phyloP scores from a whole-genome alignment of 2,113 vertebrate species.

The Verasper variegatus region DNA sequence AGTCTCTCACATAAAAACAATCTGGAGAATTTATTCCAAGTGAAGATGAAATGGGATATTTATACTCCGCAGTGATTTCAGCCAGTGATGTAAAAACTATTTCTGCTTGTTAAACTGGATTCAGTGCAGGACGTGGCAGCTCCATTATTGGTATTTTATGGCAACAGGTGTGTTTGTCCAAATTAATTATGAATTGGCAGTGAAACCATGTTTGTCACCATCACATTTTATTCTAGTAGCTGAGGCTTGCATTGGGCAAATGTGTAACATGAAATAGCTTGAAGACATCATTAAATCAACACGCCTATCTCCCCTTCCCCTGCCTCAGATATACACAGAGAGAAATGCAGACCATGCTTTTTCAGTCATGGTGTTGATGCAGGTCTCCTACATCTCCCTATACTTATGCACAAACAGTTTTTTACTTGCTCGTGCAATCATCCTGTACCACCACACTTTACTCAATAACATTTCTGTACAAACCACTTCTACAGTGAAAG shows the following conservation, averaged over 20 bases:
- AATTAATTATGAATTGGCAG: constrained; percentile 43
- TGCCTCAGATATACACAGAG: not conserved
- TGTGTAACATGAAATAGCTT: constrained; percentile 5
- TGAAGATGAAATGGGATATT: not conserved
- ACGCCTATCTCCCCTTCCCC: not conserved
- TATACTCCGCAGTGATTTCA: constrained; percentile 36
- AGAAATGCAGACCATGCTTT: constrained; percentile 7
- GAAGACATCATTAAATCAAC: not conserved
- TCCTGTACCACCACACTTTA: no score
- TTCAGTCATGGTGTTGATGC: constrained; percentile 17
- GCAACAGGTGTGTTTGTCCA: constrained; percentile 41
- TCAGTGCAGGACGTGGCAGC: constrained; percentile 5
- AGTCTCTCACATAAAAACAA: not conserved
- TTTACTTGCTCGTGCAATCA: no score
- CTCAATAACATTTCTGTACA: no score
- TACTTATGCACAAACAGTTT: no score
- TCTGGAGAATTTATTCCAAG: not conserved
- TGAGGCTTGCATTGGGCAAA: constrained; percentile 2
- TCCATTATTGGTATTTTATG: constrained; percentile 41
- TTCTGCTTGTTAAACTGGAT: constrained; percentile 33
- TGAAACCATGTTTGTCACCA: not conserved
- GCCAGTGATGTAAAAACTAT: constrained; percentile 8
- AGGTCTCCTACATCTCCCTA: not conserved
- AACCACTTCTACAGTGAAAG: no score
- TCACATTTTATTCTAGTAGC: constrained; percentile 21